Evolutionary conservation across 1,140 invertebrate genomes (phyloP), one percentile per base, ranked within the genome.

Genomic region (Drosophila bifasciata): DNA sequence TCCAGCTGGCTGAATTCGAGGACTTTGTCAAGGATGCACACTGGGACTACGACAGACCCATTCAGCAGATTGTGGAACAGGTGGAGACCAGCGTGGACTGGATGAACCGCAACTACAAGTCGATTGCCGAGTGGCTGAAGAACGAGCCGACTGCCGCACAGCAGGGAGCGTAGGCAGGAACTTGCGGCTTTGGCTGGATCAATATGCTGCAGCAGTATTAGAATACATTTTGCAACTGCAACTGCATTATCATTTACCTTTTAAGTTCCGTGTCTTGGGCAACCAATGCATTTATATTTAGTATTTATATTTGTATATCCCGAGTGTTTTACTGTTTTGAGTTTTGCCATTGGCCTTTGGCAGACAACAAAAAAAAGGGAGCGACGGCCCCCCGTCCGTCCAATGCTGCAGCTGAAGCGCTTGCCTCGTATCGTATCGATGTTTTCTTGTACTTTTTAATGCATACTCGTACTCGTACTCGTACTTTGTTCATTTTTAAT

Each of bases 31-130:
- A 92, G 0, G 93, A 94, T 39, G 93, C 93, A 19, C 91, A 92
- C 43, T 92, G 92, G 19, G 94, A 95, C 36, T 92, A 96, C 4
- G 95, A 95, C 1, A 91, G 96, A 53, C 94, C 95, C 1, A 94
- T 96, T 0, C 93, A 95, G 61, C 96, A 97, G 91, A 94, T 95
- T 0, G 92, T 97, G 2, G 96, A 98, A 80, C 94, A 95, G 44
- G 95, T 95, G 0, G 93, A 95, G 78, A 94, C 95, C 3, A 97
- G 97, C 80, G 94, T 97, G 0, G 93, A 94, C 51, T 98, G 97
- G 97, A 95, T 96, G 93, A 92, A 95, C 17, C 93, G 92, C 50
- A 96, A 97, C 92, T 96, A 95, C 74, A 91, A 93, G 15, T 92
- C 92, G 0, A 96, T 98, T 40, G 92, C 94, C 1, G 91, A 94